These are phyloP conservation scores for Trissolcus japonicus DNA, from an alignment of 2,888 invertebrate species.

Conservation along the genomic window DNA sequence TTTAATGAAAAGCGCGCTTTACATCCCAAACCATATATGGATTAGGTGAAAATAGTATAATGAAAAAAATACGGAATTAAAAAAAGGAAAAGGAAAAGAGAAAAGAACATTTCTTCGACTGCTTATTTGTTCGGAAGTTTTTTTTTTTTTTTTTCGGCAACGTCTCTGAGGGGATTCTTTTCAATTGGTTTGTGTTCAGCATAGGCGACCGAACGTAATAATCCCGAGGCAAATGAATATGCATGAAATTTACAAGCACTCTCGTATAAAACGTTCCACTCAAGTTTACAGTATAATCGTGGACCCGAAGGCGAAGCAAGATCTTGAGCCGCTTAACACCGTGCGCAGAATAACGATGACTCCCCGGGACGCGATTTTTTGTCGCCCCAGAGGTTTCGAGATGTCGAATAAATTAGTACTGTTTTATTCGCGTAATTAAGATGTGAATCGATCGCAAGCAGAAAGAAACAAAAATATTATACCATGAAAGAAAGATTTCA, in stretches of 20 bases:
- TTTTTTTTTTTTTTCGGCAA: constrained; percentile 12
- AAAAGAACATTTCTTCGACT: constrained; percentile 24
- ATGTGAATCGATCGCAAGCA: neutral
- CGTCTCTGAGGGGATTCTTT: constrained; percentile 15
- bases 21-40: constrained; percentile 11
- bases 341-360: constrained; percentile 38
- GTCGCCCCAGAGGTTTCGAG: constrained; percentile 5
- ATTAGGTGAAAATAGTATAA: constrained; percentile 12
- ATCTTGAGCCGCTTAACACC: constrained; percentile 34
- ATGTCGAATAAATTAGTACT: constrained; percentile 1
- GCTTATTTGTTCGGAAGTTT: constrained; percentile 25
- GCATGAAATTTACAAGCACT: constrained; percentile 44
- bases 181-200: constrained; percentile 37
- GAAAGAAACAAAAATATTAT: too few species aligned
- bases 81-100: neutral
- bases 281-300: constrained; percentile 52
- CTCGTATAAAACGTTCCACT: constrained; percentile 43
- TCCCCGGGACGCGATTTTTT: constrained; percentile 5
- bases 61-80: neutral
- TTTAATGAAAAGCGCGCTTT: constrained; percentile 29
- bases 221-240: constrained; percentile 47
- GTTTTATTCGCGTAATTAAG: neutral
- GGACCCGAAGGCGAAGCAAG: constrained; percentile 28
- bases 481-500: too few species aligned
- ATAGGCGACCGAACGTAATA: constrained; percentile 25